A percentile compares a stretch with the other conserved stretches of the same genome.
phyloP scores from a whole-genome alignment of 2,888 invertebrate genomes.

The Drosophila cognata region DNA sequence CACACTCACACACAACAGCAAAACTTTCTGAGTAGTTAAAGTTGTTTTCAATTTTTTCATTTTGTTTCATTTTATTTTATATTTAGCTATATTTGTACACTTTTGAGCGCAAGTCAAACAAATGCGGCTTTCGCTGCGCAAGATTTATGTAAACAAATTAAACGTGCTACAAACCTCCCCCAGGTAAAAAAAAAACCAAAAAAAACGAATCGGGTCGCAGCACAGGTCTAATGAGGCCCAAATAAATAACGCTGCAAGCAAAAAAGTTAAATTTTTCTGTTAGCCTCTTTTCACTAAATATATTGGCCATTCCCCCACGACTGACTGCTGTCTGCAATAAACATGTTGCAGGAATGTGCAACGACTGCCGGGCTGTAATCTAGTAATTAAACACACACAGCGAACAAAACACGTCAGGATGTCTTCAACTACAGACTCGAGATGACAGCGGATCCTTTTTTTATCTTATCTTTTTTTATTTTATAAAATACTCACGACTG shows the following conservation, averaged over 20 bases:
- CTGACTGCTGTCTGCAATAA: conserved; percentile 38
- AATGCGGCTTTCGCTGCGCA: conserved; percentile 23
- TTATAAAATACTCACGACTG: no score
- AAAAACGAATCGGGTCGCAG: conserved; percentile 22
- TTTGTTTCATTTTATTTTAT: conserved; percentile 26
- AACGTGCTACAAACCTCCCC: conserved; percentile 34
- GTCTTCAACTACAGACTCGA: conserved; percentile 47
- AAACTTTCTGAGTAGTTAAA: conserved; percentile 59
- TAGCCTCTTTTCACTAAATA: conserved; percentile 23
- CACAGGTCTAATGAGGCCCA: conserved; percentile 45
- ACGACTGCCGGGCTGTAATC: conserved; percentile 23
- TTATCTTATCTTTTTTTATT: background rate
- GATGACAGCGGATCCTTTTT: conserved; percentile 4
- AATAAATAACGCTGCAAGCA: conserved; percentile 50
- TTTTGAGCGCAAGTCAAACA: conserved; percentile 43
- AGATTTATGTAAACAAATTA: conserved; percentile 77
- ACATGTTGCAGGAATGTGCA: conserved; percentile 42
- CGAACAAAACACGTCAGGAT: conserved; percentile 51
- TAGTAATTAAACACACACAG: conserved; percentile 33
- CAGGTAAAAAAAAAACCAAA: conserved; percentile 20
- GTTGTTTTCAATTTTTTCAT: conserved; percentile 56
- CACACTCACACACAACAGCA: background rate
- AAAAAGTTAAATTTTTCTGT: conserved; percentile 47
- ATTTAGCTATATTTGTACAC: conserved; percentile 9
- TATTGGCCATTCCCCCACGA: conserved; percentile 35